Evolutionary conservation across 2,888 invertebrate genomes (phyloP).

Genomic region (Brachyptera putata): DNA sequence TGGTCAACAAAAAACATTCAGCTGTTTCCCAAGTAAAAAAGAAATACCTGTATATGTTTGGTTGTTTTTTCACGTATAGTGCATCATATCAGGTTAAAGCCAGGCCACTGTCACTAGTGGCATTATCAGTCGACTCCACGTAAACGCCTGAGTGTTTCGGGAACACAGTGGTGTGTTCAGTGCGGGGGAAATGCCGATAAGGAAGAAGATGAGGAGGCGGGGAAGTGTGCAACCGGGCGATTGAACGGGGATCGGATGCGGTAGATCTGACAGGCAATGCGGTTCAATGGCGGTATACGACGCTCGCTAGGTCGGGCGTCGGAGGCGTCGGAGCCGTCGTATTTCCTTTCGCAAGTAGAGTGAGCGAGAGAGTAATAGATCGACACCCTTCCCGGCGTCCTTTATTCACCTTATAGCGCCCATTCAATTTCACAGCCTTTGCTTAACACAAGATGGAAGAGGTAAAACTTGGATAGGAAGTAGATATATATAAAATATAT

Average conservation of each 20-base stretch:
- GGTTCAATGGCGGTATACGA: not conserved
- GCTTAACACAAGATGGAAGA: conserved; percentile 13
- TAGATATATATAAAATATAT: too few relatives aligned
- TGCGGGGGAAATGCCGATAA: conserved; percentile 7
- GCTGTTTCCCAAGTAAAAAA: too few relatives aligned
- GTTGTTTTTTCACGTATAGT: too few relatives aligned
- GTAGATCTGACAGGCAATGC: not conserved
- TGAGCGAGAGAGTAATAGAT: conserved; percentile 9
- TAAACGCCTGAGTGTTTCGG: too few relatives aligned
- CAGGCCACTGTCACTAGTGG: too few relatives aligned
- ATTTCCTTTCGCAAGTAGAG: too few relatives aligned
- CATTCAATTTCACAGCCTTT: conserved; percentile 19
- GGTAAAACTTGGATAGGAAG: conserved; percentile 7
- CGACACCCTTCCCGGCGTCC: conserved; percentile 12
- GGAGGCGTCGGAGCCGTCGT: conserved; percentile 7
- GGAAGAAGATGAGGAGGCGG: too few relatives aligned
- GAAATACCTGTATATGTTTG: too few relatives aligned
- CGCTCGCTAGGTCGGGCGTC: not conserved
- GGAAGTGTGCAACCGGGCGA: not conserved
- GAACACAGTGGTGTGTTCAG: too few relatives aligned
- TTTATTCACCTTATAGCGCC: conserved; percentile 1
- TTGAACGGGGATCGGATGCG: not conserved
- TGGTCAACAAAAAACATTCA: too few relatives aligned
- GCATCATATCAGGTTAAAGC: too few relatives aligned
- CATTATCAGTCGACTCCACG: too few relatives aligned